These are phyloP conservation scores for Mellivora capensis DNA, from an alignment of 2,113 vertebrate genomes.

Conservation along the genomic window DNA sequence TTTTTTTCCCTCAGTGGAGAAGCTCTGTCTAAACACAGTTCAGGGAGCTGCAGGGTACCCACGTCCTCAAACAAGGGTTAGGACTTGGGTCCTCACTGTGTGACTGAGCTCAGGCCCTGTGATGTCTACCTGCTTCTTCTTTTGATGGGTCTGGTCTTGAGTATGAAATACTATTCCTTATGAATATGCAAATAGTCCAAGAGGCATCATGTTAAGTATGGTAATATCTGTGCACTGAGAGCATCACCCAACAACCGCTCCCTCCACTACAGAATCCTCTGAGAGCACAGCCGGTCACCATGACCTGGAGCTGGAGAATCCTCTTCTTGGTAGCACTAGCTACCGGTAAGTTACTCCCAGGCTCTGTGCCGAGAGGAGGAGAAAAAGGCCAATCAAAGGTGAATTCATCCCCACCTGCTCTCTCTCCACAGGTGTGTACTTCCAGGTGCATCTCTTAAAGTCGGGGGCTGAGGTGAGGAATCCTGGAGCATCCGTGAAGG, in stretches of 20 bases:
- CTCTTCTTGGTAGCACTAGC: background rate
- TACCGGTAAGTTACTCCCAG: too few species aligned
- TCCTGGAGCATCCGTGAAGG: background rate
- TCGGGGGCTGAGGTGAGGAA: background rate
- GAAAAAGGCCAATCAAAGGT: background rate
- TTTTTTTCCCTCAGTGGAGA: background rate
- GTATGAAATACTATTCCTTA: background rate
- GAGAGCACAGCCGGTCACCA: background rate
- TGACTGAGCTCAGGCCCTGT: background rate
- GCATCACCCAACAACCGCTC: background rate
- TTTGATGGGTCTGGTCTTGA: rapidly evolving
- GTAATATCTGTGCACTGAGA: background rate
- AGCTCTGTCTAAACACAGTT: background rate
- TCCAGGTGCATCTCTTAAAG: background rate
- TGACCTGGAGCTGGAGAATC: background rate
- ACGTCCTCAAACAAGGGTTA: background rate
- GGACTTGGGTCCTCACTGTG: rapidly evolving
- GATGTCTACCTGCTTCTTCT: rapidly evolving
- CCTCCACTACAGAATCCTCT: background rate
- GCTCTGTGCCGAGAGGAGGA: too few species aligned
- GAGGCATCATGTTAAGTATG: too few species aligned
- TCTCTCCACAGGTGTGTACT: background rate
- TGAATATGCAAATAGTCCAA: background rate
- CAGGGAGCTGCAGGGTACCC: background rate
- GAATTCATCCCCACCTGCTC: rapidly evolving